A percentile compares a stretch with the other conserved stretches of the same genome.
These are phyloP conservation scores for Mesitornis unicolor DNA, from an alignment of 2,113 vertebrate species.

Conservation along the genomic window DNA sequence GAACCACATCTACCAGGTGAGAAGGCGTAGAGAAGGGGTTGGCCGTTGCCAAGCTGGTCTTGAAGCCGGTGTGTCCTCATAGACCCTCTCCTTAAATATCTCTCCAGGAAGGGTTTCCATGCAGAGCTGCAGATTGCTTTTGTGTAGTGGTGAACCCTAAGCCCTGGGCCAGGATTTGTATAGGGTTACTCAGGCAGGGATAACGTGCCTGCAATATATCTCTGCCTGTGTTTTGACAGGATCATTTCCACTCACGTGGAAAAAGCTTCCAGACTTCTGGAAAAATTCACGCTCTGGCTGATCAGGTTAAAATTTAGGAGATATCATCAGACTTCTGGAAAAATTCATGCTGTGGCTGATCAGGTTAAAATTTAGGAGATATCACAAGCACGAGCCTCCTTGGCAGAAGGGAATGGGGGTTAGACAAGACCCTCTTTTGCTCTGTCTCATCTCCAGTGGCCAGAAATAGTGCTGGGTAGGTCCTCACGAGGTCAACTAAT, in stretches of 20 bases:
- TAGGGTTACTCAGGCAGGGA: not conserved
- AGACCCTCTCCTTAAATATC: not conserved
- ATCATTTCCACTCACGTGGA: rapidly evolving
- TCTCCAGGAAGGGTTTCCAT: not conserved
- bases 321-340: not conserved
- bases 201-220: not conserved
- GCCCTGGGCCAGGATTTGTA: not conserved
- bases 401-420: not conserved
- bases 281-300: not conserved
- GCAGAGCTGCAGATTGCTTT: not conserved
- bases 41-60: rapidly evolving
- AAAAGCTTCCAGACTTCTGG: not conserved
- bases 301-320: not conserved
- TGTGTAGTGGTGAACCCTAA: rapidly evolving
- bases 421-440: not conserved
- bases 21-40: not conserved
- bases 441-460: not conserved
- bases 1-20: conserved; percentile 95
- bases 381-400: rapidly evolving
- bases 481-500: not conserved
- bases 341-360: not conserved
- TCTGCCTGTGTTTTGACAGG: not conserved
- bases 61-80: rapidly evolving
- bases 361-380: not conserved
- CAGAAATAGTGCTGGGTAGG: not conserved